Conservation (phyloP, 2,888 invertebrate genomes). For the Trichacis sp. region DNA sequence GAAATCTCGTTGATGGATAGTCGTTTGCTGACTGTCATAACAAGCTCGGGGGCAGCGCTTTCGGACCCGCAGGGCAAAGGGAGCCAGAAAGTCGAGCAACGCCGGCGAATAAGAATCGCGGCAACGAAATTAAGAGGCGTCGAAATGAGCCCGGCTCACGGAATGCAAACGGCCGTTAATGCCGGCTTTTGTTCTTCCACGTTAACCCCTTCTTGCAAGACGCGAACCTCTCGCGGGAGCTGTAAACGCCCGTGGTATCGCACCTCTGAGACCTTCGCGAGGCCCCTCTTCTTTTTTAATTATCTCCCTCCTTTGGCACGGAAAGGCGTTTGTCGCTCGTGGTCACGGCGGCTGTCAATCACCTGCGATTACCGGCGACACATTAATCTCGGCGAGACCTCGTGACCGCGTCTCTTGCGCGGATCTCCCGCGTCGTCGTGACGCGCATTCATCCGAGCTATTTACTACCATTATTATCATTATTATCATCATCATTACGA, state of each 20-base stretch:
- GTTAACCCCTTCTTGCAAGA: constrained; percentile 69
- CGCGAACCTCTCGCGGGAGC: constrained; percentile 62
- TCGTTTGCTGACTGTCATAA: constrained; percentile 68
- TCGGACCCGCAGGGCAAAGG: constrained; percentile 17
- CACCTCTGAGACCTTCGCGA: constrained; percentile 66
- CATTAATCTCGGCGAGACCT: constrained; percentile 62
- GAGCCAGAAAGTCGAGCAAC: too few species aligned
- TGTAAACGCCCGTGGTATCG: constrained; percentile 66
- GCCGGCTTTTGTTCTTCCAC: constrained; percentile 69
- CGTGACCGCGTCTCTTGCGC: constrained; percentile 55
- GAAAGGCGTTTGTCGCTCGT: constrained; percentile 57
- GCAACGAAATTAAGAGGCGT: constrained; percentile 20
- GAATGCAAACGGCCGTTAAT: constrained; percentile 69
- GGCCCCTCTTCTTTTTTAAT: constrained; percentile 67
- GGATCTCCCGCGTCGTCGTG: constrained; percentile 40
- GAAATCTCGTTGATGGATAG: constrained; percentile 67
- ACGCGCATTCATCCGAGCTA: constrained; percentile 19
- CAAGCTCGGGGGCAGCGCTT: constrained; percentile 55
- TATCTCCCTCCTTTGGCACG: constrained; percentile 58
- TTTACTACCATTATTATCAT: too few species aligned
- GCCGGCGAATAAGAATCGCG: constrained; percentile 8
- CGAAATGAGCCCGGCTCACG: background rate
- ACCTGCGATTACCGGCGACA: constrained; percentile 65
- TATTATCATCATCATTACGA: too few species aligned
- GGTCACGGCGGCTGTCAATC: constrained; percentile 67